Conservation (phyloP, 1,140 invertebrate genomes). For the Microplitis mediator region DNA sequence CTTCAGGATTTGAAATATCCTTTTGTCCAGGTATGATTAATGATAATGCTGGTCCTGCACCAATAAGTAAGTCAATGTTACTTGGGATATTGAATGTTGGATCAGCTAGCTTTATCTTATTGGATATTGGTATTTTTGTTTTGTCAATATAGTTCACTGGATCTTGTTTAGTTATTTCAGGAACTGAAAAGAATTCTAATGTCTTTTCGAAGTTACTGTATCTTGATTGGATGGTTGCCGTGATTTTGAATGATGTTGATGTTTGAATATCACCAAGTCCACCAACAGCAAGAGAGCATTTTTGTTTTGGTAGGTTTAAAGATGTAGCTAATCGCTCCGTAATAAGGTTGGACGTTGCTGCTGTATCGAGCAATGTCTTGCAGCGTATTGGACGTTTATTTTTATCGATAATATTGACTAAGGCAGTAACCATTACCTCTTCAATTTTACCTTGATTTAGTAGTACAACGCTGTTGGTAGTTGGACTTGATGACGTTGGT, state of each 20-base stretch:
- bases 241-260: neutral
- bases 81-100: slow-evolving; percentile 17
- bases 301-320: neutral
- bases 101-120: slow-evolving; percentile 23
- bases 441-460: slow-evolving; percentile 1
- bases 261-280: slow-evolving; percentile 7
- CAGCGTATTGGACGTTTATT: slow-evolving; percentile 2
- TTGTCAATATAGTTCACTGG: neutral
- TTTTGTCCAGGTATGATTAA: slow-evolving; percentile 19
- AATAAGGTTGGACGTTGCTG: neutral
- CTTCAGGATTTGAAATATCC: neutral
- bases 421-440: neutral
- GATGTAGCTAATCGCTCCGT: neutral
- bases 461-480: neutral
- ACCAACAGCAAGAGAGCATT: neutral
- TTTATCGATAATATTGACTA: neutral
- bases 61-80: slow-evolving; percentile 14
- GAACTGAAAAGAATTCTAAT: slow-evolving; percentile 12
- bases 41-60: slow-evolving; percentile 19
- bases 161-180: neutral
- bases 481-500: neutral
- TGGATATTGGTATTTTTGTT: neutral
- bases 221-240: neutral
- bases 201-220: slow-evolving; percentile 1
- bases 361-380: neutral